Percentiles rank a stretch among this genome's conserved stretches.
Conservation (phyloP, 2,113 vertebrate genomes). For the Alexandromys fortis region DNA sequence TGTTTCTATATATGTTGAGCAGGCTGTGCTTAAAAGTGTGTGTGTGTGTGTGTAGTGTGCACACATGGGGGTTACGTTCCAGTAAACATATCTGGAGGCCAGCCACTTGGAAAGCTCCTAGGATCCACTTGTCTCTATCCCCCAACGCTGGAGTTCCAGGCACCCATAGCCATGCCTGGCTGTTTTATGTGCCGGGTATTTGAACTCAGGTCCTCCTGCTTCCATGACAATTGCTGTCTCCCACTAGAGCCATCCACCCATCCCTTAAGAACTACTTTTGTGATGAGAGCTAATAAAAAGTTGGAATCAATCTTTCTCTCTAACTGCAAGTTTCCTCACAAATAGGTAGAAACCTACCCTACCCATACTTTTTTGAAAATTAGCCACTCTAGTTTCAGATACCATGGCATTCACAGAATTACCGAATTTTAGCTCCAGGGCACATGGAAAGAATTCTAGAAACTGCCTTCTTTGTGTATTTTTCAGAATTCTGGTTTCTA, state of each 20-base stretch:
- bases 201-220: background rate
- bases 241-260: background rate
- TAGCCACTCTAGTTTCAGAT: background rate
- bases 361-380: background rate
- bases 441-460: background rate
- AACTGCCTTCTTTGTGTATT: background rate
- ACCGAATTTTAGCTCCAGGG: background rate
- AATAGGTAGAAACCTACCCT: background rate
- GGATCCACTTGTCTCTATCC: background rate
- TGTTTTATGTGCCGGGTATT: background rate
- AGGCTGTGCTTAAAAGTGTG: background rate
- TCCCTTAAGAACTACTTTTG: background rate
- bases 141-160: background rate
- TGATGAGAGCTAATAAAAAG: background rate
- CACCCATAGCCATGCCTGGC: background rate
- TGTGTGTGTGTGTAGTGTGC: background rate
- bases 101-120: background rate
- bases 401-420: background rate
- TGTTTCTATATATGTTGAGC: background rate
- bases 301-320: background rate
- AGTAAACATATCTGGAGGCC: background rate
- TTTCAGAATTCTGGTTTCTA: background rate
- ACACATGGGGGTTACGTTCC: background rate
- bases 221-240: too few relatives aligned
- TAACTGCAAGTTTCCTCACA: slow-evolving; percentile 28